Evolutionary conservation across 1,140 invertebrate species (phyloP).

Genomic region (Gerris buenoi): DNA sequence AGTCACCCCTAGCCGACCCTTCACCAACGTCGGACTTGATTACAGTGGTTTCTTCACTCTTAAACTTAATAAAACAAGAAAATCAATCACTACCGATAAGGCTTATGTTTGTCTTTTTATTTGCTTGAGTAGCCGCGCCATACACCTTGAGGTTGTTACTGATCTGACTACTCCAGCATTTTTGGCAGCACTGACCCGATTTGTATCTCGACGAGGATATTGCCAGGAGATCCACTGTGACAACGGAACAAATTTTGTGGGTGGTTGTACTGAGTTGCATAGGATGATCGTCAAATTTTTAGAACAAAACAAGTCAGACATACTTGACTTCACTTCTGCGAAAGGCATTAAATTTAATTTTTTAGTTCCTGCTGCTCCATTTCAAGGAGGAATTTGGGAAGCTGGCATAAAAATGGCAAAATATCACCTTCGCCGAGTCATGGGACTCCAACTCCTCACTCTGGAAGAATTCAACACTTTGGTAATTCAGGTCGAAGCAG

Average conservation of each 20-base stretch:
- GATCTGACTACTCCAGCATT: not conserved
- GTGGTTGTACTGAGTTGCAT: not conserved
- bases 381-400: slow-evolving; percentile 14
- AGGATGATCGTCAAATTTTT: not conserved
- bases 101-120: not conserved
- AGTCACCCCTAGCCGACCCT: not conserved
- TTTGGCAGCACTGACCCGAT: not conserved
- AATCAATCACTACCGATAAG: not conserved
- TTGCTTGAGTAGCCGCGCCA: not conserved
- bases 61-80: not conserved
- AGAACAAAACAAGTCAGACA: not conserved
- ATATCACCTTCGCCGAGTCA: slow-evolving; percentile 22
- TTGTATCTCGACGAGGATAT: not conserved
- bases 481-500: slow-evolving; percentile 25
- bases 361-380: not conserved
- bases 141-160: not conserved
- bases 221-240: not conserved
- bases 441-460: slow-evolving; percentile 21
- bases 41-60: not conserved
- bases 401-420: slow-evolving; percentile 23
- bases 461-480: slow-evolving; percentile 25
- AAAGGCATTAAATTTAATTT: not conserved
- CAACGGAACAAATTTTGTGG: not conserved
- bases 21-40: not conserved
- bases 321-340: not conserved